phyloP scores from a whole-genome alignment of 2,888 invertebrate genomes.

The Drosophila mercatorum region DNA sequence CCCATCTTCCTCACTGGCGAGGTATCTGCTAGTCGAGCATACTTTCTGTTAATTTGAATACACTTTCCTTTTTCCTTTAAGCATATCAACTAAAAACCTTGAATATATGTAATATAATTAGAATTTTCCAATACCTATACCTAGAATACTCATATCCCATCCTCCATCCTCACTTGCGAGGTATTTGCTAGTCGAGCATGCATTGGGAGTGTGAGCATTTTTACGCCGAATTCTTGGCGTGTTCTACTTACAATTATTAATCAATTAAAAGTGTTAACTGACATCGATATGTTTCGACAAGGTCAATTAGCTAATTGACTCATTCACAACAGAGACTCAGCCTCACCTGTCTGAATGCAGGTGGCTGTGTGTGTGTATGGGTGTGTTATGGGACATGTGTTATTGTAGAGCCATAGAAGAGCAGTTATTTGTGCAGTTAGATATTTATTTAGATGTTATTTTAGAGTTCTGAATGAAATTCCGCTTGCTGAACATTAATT shows the following conservation, averaged over 20 bases:
- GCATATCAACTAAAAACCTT: no score
- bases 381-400: neutral
- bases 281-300: constrained; percentile 15
- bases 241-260: constrained; percentile 29
- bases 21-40: no score
- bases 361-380: neutral
- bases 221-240: neutral
- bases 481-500: constrained; percentile 62
- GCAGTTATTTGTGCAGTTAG: constrained; percentile 26
- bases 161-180: neutral
- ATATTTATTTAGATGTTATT: constrained; percentile 70
- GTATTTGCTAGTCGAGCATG: constrained; percentile 11
- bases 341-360: no score
- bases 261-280: constrained; percentile 33
- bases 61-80: no score
- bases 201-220: no score
- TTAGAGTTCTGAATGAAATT: constrained; percentile 71
- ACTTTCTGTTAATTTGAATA: no score
- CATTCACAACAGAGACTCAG: constrained; percentile 12
- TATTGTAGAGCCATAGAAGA: neutral
- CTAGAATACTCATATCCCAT: no score
- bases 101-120: no score
- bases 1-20: no score
- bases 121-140: no score
- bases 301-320: constrained; percentile 49